These are phyloP conservation scores for Acanthopagrus latus DNA, from an alignment of 2,797 vertebrate genomes.

Conservation along the genomic window DNA sequence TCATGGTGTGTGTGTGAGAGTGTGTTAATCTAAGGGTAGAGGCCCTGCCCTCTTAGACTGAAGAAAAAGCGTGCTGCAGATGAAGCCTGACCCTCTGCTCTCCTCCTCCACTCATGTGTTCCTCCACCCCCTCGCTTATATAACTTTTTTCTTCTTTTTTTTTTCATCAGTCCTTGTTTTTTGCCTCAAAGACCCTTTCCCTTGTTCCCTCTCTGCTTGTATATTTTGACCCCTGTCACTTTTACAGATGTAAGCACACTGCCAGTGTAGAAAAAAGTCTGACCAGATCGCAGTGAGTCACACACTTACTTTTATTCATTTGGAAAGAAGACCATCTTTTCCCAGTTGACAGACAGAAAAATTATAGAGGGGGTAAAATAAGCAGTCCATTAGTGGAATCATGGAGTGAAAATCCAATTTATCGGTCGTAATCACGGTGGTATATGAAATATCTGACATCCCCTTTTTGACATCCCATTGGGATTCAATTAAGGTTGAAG, in stretches of 20 bases:
- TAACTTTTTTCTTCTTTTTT: slow-evolving; percentile 46
- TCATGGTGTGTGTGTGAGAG: slow-evolving; percentile 50
- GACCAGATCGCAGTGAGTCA: not conserved
- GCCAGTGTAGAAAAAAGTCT: slow-evolving; percentile 6
- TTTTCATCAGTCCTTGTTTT: slow-evolving; percentile 40
- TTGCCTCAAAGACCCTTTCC: slow-evolving; percentile 28
- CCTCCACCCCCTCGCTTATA: slow-evolving; percentile 67
- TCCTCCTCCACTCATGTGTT: slow-evolving; percentile 43
- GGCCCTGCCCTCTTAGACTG: slow-evolving; percentile 50
- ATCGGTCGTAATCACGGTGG: slow-evolving; percentile 30
- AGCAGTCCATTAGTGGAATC: slow-evolving; percentile 36
- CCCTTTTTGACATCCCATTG: not conserved
- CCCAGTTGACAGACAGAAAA: slow-evolving; percentile 17
- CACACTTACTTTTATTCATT: not conserved
- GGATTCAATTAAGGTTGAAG: slow-evolving; percentile 38
- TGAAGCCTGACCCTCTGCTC: slow-evolving; percentile 47
- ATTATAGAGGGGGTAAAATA: not conserved
- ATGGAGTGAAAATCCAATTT: slow-evolving; percentile 39
- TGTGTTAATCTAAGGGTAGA: slow-evolving; percentile 58
- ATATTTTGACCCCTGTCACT: slow-evolving; percentile 20
- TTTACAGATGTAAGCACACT: slow-evolving; percentile 52
- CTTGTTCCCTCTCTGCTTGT: slow-evolving; percentile 40
- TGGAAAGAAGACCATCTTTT: slow-evolving; percentile 15
- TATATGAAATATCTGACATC: slow-evolving; percentile 16
- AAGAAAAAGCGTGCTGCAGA: slow-evolving; percentile 63